Conservation (phyloP, 2,888 invertebrate species). For the Standfussiana lucernea region DNA sequence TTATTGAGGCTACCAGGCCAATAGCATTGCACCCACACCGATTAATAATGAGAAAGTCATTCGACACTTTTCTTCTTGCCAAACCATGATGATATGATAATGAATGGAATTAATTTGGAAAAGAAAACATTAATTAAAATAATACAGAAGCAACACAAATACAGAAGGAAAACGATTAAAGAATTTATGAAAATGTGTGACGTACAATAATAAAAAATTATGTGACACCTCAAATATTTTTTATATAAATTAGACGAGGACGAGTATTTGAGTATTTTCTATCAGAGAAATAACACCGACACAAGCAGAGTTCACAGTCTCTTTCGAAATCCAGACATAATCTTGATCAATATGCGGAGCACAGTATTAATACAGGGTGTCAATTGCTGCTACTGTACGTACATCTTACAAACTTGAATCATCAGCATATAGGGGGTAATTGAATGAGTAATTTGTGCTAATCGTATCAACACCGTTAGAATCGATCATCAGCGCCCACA, state of each 20-base stretch:
- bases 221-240: not conserved
- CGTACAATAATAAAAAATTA: not conserved
- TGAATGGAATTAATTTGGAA: conserved; percentile 27
- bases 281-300: not conserved
- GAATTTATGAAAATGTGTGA: not conserved
- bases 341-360: not conserved
- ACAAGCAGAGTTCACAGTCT: not conserved
- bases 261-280: not conserved
- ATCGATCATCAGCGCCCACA: conserved; percentile 73
- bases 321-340: not conserved
- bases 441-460: conserved; percentile 65
- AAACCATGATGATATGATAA: conserved; percentile 22
- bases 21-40: conserved; percentile 51
- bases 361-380: conserved; percentile 9
- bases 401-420: conserved; percentile 39
- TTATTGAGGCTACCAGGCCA: conserved; percentile 60
- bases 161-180: not conserved
- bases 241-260: not conserved
- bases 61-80: conserved; percentile 32
- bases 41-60: conserved; percentile 52
- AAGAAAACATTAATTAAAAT: conserved; percentile 22
- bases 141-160: not conserved
- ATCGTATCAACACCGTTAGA: conserved; percentile 72
- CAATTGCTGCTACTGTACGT: conserved; percentile 33
- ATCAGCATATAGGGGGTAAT: conserved; percentile 53